These are phyloP conservation scores for Brachionus angularis DNA, from an alignment of 1,140 invertebrate species.

Conservation along the genomic window DNA sequence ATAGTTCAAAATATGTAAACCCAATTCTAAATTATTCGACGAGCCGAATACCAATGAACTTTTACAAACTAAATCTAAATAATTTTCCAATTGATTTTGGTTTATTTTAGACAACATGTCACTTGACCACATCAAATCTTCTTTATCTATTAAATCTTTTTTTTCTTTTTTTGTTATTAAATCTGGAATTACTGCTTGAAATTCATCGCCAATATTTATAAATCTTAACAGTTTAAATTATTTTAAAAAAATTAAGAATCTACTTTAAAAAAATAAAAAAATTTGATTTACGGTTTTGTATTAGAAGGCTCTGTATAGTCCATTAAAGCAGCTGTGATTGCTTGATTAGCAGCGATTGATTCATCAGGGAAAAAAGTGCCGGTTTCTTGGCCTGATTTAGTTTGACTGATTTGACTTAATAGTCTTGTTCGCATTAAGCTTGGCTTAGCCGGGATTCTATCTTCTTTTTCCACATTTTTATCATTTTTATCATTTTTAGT, in stretches of 20 bases:
- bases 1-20: slow-evolving; percentile 19
- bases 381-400: neutral
- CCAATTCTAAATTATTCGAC: slow-evolving; percentile 41
- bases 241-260: slow-evolving; percentile 41
- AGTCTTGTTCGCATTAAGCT: neutral
- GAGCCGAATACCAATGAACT: slow-evolving; percentile 18
- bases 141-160: neutral
- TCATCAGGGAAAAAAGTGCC: slow-evolving; percentile 29
- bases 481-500: no score
- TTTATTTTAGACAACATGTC: neutral
- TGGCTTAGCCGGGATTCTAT: neutral
- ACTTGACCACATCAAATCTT: slow-evolving; percentile 42
- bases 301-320: slow-evolving; percentile 52
- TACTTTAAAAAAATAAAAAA: slow-evolving; percentile 48
- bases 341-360: slow-evolving; percentile 13
- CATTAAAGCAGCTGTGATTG: slow-evolving; percentile 22
- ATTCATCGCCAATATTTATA: slow-evolving; percentile 83
- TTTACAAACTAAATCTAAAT: slow-evolving; percentile 26
- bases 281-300: no score
- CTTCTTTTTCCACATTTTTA: neutral
- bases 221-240: slow-evolving; percentile 63
- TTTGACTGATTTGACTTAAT: slow-evolving; percentile 17
- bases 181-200: slow-evolving; percentile 75
- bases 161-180: slow-evolving; percentile 45
- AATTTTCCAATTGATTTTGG: neutral